phyloP scores from a whole-genome alignment of 2,113 vertebrate species.

The Platycercus adscitus region DNA sequence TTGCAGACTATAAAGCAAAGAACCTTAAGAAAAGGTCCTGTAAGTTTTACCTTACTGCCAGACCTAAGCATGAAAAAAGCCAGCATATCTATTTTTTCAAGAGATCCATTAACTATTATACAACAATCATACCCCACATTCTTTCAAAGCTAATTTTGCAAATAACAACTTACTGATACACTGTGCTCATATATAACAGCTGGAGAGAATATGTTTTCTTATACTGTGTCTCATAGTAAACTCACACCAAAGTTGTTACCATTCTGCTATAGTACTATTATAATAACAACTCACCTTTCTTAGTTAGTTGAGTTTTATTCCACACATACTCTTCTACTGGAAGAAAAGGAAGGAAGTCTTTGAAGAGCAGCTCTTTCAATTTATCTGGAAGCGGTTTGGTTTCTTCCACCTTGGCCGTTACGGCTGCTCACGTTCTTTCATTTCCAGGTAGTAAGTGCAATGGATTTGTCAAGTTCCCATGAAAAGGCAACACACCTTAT shows the following conservation, averaged over 20 bases:
- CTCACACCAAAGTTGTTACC: neutral
- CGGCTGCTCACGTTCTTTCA: neutral
- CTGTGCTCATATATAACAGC: neutral
- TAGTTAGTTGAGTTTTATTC: neutral
- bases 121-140: neutral
- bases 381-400: neutral
- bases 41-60: neutral
- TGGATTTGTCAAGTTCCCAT: neutral
- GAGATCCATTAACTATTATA: neutral
- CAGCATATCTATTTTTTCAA: neutral
- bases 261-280: neutral
- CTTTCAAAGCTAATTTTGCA: neutral
- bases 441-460: neutral
- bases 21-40: neutral
- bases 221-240: neutral
- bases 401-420: neutral
- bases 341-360: neutral
- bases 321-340: neutral
- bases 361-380: neutral
- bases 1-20: neutral
- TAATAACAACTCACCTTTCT: conserved; percentile 12
- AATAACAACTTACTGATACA: neutral
- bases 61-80: neutral
- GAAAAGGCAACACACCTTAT: neutral
- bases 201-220: neutral